Conservation (phyloP, 2,797 vertebrate genomes). For the Trematomus bernacchii region DNA sequence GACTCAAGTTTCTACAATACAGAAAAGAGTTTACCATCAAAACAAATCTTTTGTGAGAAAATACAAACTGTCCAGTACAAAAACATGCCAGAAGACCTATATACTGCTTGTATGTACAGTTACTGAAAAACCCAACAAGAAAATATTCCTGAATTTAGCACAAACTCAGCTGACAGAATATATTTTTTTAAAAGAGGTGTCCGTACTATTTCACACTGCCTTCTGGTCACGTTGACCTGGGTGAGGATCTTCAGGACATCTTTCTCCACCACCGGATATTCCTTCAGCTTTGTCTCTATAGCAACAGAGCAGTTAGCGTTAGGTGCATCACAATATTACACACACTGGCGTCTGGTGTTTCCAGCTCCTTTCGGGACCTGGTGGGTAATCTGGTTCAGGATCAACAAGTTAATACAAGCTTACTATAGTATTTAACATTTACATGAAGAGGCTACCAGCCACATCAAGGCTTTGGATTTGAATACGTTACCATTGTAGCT, state of each 20-base stretch:
- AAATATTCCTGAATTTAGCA: too few species aligned
- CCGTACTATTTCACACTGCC: constrained; percentile 94
- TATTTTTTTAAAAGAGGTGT: background rate
- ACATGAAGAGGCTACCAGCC: background rate
- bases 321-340: background rate
- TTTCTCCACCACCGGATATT: constrained; percentile 88
- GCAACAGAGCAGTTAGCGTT: background rate
- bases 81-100: too few species aligned
- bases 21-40: background rate
- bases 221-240: constrained; percentile 93
- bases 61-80: background rate
- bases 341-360: background rate
- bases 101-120: too few species aligned
- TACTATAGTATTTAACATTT: background rate
- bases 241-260: constrained; percentile 92
- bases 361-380: too few species aligned
- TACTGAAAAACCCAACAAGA: too few species aligned
- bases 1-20: constrained; percentile 91
- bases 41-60: background rate
- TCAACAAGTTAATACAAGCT: background rate
- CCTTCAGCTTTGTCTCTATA: constrained; percentile 90
- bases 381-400: background rate
- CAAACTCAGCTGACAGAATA: too few species aligned
- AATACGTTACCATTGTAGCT: background rate
- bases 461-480: background rate